Conservation (phyloP, 2,797 vertebrate species). For the Steatocranus sp. region DNA sequence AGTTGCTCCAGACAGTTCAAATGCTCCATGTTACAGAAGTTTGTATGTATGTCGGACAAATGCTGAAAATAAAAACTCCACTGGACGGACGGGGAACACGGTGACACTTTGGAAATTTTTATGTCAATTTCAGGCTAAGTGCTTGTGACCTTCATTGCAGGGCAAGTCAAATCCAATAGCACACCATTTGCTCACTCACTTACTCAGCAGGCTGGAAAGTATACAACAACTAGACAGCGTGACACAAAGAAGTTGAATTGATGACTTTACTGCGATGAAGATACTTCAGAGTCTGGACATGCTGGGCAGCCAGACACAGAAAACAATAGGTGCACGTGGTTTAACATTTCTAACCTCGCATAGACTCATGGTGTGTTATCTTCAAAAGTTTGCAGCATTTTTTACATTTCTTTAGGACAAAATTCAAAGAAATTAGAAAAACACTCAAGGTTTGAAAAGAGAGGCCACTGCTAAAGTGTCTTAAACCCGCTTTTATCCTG, state of each 20-base stretch:
- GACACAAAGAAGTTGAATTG: neutral
- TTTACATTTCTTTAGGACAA: neutral
- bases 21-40: neutral
- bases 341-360: neutral
- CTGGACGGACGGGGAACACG: neutral
- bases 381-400: neutral
- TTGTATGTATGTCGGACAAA: neutral
- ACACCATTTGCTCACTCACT: neutral
- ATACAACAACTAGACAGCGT: neutral
- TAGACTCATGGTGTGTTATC: neutral
- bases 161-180: neutral
- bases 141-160: neutral
- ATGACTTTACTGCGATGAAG: accelerated
- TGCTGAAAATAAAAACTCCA: neutral
- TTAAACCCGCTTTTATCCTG: neutral
- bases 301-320: neutral
- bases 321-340: neutral
- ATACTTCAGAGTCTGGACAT: neutral
- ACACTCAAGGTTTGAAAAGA: neutral
- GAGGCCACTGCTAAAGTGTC: neutral
- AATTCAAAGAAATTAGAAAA: neutral
- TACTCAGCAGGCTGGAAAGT: neutral
- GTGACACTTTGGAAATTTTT: neutral
- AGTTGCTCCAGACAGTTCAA: neutral
- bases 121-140: neutral